phyloP scores from a whole-genome alignment of 1,140 invertebrate genomes.

The Brachionus asplanchnoidis region DNA sequence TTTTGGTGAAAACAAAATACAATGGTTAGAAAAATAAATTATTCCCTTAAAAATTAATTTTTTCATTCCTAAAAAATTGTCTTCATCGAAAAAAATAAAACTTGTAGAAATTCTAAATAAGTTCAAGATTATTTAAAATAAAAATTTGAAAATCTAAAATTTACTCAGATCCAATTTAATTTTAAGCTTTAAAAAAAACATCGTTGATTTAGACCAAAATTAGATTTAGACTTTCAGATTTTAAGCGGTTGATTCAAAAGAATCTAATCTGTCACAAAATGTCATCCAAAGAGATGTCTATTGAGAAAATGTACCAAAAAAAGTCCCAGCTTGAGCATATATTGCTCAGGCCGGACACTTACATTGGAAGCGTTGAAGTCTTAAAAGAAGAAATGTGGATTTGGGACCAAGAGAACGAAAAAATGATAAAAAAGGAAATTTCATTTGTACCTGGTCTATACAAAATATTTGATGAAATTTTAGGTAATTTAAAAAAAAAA shows the following conservation, averaged over 20 bases:
- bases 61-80: background rate
- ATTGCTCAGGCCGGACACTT: constrained; percentile 93
- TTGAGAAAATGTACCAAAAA: constrained; percentile 97
- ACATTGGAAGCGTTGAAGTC: constrained; percentile 89
- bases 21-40: too few species aligned
- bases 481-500: constrained; percentile 44
- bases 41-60: too few species aligned
- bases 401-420: constrained; percentile 69
- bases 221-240: background rate
- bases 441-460: constrained; percentile 94
- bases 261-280: background rate
- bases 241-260: background rate
- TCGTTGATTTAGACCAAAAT: background rate
- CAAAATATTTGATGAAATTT: constrained; percentile 99
- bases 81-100: background rate
- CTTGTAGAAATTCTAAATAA: background rate
- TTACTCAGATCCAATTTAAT: background rate
- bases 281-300: constrained; percentile 55
- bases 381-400: constrained; percentile 80
- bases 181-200: background rate
- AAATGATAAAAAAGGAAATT: constrained; percentile 79
- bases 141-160: constrained; percentile 1
- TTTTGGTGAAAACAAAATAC: too few species aligned
- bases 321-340: constrained; percentile 97
- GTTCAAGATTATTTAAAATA: background rate